Conservation (phyloP, 2,113 vertebrate species). For the Hypomesus transpacificus region DNA sequence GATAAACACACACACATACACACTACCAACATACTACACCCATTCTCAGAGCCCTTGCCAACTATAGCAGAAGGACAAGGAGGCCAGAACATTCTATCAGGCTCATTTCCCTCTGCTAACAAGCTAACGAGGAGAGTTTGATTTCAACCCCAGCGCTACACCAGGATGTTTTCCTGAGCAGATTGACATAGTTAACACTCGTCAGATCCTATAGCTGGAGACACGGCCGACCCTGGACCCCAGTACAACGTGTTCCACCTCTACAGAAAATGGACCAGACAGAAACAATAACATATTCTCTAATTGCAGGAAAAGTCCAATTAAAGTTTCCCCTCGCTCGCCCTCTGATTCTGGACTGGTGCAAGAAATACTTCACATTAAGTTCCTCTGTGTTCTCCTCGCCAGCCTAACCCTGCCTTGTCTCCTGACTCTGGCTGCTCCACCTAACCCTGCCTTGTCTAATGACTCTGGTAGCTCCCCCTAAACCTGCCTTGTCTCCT, state of each 20-base stretch:
- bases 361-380: conserved; percentile 22
- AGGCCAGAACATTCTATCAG: conserved; percentile 20
- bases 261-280: conserved; percentile 35
- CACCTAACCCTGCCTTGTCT: too few species aligned
- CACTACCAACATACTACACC: conserved; percentile 4
- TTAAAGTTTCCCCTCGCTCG: conserved; percentile 24
- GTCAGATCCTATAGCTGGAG: conserved; percentile 29
- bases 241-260: neutral
- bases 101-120: conserved; percentile 49
- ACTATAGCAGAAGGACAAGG: conserved; percentile 2
- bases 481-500: too few species aligned
- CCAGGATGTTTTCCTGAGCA: conserved; percentile 42
- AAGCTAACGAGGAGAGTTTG: conserved; percentile 37
- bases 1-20: conserved; percentile 16
- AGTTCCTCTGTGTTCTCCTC: conserved; percentile 11
- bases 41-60: neutral
- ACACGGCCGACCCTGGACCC: conserved; percentile 20
- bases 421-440: too few species aligned
- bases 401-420: too few species aligned
- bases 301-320: conserved; percentile 37
- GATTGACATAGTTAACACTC: conserved; percentile 31
- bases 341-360: neutral
- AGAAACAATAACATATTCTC: conserved; percentile 47
- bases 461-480: too few species aligned
- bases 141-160: conserved; percentile 46